Evolutionary conservation across 23 tunicate species (phyloP).

Genomic region (Styela clava): DNA sequence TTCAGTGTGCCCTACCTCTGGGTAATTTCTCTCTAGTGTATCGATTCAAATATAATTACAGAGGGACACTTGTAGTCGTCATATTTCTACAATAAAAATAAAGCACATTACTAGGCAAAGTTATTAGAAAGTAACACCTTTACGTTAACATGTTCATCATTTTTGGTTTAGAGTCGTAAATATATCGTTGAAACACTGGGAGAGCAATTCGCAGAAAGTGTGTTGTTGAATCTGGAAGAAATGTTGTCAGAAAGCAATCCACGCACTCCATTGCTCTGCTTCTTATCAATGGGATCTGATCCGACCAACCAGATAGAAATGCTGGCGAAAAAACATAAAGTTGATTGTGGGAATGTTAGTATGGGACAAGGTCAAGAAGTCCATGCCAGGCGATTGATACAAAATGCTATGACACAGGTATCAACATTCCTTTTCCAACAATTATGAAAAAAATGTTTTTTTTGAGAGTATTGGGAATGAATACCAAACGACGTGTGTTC

Average conservation of each 20-base stretch:
- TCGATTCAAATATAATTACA: too few relatives aligned
- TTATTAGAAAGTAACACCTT: too few relatives aligned
- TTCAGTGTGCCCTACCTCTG: too few relatives aligned
- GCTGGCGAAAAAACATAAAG: constrained; percentile 80
- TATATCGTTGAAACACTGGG: constrained; percentile 89
- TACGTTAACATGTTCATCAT: too few relatives aligned
- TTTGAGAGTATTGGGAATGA: too few relatives aligned
- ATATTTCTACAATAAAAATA: too few relatives aligned
- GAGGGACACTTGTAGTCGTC: too few relatives aligned
- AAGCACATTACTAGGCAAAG: too few relatives aligned
- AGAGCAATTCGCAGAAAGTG: constrained; percentile 77
- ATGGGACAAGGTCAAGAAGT: constrained; percentile 99
- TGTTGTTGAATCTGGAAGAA: constrained; percentile 72
- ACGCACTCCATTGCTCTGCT: constrained; percentile 83
- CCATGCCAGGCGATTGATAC: constrained; percentile 82
- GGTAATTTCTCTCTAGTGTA: too few relatives aligned
- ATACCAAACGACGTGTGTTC: too few relatives aligned
- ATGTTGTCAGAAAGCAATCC: constrained; percentile 90
- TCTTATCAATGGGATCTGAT: constrained; percentile 96
- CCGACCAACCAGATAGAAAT: constrained; percentile 85
- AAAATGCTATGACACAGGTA: constrained; percentile 85
- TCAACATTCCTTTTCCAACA: too few relatives aligned
- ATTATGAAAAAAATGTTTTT: too few relatives aligned
- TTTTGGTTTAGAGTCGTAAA: constrained; percentile 73
- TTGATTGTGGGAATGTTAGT: constrained; percentile 81